These are phyloP conservation scores for Halocynthia aurantium DNA, from an alignment of 23 tunicate genomes.

Conservation along the genomic window DNA sequence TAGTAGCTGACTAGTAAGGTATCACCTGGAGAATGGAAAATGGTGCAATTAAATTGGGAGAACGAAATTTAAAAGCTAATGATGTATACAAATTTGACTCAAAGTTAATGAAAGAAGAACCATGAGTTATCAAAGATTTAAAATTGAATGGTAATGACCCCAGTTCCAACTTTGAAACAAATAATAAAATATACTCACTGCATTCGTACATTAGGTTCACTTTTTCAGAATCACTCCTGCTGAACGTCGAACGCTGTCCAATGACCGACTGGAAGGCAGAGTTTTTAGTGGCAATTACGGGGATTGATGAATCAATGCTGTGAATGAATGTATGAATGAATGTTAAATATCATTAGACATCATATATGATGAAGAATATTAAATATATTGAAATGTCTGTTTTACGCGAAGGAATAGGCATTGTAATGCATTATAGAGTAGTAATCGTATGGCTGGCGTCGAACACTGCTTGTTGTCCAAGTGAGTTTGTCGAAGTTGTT, in stretches of 20 bases:
- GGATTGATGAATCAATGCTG: slow-evolving; percentile 2
- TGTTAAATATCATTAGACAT: no score
- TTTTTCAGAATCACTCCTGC: slow-evolving; percentile 4
- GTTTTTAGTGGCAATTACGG: slow-evolving; percentile 15
- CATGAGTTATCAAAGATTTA: no score
- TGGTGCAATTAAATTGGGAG: no score
- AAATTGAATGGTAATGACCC: no score
- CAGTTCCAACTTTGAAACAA: no score
- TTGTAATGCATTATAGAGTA: slow-evolving; percentile 1
- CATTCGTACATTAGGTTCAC: slow-evolving; percentile 4
- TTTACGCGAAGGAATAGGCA: neutral
- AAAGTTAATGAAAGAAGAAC: no score
- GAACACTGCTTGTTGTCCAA: neutral
- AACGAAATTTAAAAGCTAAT: neutral
- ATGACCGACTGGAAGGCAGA: slow-evolving; percentile 8
- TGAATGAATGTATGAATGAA: neutral
- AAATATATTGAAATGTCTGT: no score
- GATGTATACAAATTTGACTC: neutral
- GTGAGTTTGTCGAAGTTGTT: neutral
- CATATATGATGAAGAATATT: no score
- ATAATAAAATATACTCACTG: neutral
- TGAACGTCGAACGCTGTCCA: slow-evolving; percentile 9
- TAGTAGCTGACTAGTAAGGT: neutral
- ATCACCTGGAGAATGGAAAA: neutral
- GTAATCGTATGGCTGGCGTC: slow-evolving; percentile 13